These are phyloP conservation scores for Panthera leo DNA, from an alignment of 2,113 vertebrate species.

Conservation along the genomic window DNA sequence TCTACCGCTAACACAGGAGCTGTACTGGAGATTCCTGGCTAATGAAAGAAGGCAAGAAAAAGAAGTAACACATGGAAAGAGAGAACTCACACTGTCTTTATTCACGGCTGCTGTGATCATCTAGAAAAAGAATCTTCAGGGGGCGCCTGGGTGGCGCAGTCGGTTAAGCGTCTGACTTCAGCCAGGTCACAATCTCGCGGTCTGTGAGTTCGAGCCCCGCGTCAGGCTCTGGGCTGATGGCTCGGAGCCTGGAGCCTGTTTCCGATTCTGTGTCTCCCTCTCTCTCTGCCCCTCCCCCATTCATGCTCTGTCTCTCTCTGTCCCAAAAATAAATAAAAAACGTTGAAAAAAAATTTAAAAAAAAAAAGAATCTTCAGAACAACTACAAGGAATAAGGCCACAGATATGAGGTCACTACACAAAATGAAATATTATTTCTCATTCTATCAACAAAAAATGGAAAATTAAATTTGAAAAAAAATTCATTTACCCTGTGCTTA, in stretches of 20 bases:
- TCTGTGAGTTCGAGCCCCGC: no score
- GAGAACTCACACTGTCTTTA: neutral
- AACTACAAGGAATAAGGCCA: neutral
- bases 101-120: neutral
- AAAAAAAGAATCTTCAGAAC: neutral
- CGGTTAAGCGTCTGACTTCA: no score
- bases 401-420: neutral
- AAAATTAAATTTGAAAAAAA: neutral
- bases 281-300: no score
- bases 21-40: no score
- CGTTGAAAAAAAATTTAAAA: neutral
- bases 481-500: neutral
- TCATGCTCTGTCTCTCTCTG: no score
- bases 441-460: neutral
- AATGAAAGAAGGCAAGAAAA: neutral
- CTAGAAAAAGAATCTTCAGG: neutral
- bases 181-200: no score
- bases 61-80: neutral
- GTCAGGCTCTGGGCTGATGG: no score
- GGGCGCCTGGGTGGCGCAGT: no score
- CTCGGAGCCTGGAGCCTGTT: no score
- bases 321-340: no score
- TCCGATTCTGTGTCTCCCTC: no score
- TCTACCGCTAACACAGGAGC: neutral
- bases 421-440: neutral